Evolutionary conservation across 2,888 invertebrate species (phyloP).

Genomic region (Drosophila planitibia): DNA sequence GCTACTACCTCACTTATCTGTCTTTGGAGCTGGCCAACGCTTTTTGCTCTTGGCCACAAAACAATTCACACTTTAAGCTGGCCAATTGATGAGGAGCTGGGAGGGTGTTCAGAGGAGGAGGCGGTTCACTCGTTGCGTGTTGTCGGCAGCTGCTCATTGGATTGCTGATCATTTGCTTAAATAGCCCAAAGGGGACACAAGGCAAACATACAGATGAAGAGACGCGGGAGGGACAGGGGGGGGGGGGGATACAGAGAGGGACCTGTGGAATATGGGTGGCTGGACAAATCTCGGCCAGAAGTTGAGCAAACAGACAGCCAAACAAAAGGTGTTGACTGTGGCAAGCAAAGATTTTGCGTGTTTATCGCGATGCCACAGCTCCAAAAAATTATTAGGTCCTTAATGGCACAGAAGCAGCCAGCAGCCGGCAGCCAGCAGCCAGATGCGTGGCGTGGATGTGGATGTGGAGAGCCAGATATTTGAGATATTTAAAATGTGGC

Average conservation of each 20-base stretch:
- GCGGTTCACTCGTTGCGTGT: constrained; percentile 65
- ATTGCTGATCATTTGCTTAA: constrained; percentile 77
- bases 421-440: background rate
- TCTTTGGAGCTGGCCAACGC: constrained; percentile 32
- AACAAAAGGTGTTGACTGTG: constrained; percentile 44
- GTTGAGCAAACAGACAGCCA: constrained; percentile 7
- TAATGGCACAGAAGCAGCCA: constrained; percentile 37
- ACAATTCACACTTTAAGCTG: constrained; percentile 74
- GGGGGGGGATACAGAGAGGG: background rate
- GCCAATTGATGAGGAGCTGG: background rate
- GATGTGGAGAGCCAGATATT: constrained; percentile 54
- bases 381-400: constrained; percentile 60
- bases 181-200: constrained; percentile 76
- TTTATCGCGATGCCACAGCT: constrained; percentile 66
- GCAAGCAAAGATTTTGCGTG: constrained; percentile 67
- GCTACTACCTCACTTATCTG: constrained; percentile 66
- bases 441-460: constrained; percentile 39
- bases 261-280: constrained; percentile 64
- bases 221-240: background rate
- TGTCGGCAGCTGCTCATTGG: constrained; percentile 50
- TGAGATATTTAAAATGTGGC: background rate
- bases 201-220: constrained; percentile 3
- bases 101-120: background rate
- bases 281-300: constrained; percentile 59
- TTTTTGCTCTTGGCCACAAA: constrained; percentile 73